Evolutionary conservation across 92 coral and sea anemone species (phyloP).

Genomic region (Umimayanthus chanpuru): DNA sequence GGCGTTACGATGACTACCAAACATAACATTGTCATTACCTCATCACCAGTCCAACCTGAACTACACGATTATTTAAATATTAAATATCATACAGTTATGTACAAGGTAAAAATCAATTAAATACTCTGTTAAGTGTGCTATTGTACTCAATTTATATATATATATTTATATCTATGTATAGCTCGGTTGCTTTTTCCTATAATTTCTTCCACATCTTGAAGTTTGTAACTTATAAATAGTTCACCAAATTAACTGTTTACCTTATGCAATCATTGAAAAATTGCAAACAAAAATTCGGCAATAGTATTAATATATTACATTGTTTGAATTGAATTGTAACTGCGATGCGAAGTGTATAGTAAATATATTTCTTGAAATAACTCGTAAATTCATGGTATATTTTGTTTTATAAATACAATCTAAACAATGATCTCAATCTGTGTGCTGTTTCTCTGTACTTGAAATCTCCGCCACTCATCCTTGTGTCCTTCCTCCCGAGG

Average conservation of each 20-base stretch:
- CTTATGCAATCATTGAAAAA: slow-evolving; percentile 14
- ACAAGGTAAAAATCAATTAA: slow-evolving; percentile 78
- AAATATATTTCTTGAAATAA: slow-evolving; percentile 21
- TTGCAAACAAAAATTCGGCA: slow-evolving; percentile 34
- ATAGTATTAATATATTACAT: slow-evolving; percentile 21
- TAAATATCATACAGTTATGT: slow-evolving; percentile 73
- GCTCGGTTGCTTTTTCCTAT: slow-evolving; percentile 9
- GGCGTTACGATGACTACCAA: slow-evolving; percentile 23
- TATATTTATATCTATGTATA: slow-evolving; percentile 22
- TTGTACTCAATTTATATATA: slow-evolving; percentile 37
- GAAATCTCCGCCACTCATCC: slow-evolving; percentile 98
- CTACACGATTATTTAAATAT: slow-evolving; percentile 91
- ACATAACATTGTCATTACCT: slow-evolving; percentile 53
- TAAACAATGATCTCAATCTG: slow-evolving; percentile 94
- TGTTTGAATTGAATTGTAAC: slow-evolving; percentile 12
- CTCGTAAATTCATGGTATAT: slow-evolving; percentile 11
- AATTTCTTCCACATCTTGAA: slow-evolving; percentile 16
- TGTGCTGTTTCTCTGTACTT: slow-evolving; percentile 85
- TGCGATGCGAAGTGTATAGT: slow-evolving; percentile 27
- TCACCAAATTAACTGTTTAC: slow-evolving; percentile 33
- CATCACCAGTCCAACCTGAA: slow-evolving; percentile 75
- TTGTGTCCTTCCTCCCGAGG: slow-evolving; percentile 97
- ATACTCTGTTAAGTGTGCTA: slow-evolving; percentile 54
- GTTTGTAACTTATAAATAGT: slow-evolving; percentile 33
- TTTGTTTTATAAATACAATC: slow-evolving; percentile 46